Conservation (phyloP, 2,797 vertebrate genomes). For the Dendrocincla tyrannina region DNA sequence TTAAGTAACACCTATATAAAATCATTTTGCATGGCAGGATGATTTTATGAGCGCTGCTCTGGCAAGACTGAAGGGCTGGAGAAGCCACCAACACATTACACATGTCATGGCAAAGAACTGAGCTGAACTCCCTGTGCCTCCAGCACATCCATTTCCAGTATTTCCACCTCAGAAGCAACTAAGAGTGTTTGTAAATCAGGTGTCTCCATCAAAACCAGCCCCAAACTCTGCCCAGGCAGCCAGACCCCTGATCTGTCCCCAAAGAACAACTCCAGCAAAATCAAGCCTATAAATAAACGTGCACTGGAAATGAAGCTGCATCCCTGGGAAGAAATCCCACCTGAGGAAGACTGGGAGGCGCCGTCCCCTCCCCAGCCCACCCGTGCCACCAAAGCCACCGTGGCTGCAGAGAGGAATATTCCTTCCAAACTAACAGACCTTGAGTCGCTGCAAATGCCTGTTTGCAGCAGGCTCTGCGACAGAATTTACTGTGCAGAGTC, state of each 20-base stretch:
- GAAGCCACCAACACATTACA: background rate
- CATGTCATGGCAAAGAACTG: background rate
- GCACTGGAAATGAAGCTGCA: background rate
- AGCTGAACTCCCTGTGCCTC: background rate
- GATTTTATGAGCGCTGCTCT: background rate
- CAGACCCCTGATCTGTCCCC: background rate
- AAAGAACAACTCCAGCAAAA: background rate
- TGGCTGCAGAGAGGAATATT: background rate
- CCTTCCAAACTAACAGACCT: background rate
- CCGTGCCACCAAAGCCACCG: background rate
- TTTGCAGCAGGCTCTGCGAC: background rate
- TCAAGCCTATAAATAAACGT: background rate
- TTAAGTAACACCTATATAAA: slow-evolving; percentile 33
- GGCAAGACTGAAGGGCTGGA: background rate
- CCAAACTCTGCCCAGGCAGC: background rate
- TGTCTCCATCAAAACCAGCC: background rate
- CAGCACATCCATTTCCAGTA: accelerated
- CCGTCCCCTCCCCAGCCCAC: background rate
- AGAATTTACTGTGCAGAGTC: background rate
- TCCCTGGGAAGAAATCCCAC: background rate
- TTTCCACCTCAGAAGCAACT: background rate
- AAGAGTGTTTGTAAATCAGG: background rate
- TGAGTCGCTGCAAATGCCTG: background rate
- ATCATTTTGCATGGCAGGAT: background rate
- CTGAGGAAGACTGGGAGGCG: background rate